Conservation (phyloP, 2,888 invertebrate genomes). For the Drosophila pseudotakahashii region DNA sequence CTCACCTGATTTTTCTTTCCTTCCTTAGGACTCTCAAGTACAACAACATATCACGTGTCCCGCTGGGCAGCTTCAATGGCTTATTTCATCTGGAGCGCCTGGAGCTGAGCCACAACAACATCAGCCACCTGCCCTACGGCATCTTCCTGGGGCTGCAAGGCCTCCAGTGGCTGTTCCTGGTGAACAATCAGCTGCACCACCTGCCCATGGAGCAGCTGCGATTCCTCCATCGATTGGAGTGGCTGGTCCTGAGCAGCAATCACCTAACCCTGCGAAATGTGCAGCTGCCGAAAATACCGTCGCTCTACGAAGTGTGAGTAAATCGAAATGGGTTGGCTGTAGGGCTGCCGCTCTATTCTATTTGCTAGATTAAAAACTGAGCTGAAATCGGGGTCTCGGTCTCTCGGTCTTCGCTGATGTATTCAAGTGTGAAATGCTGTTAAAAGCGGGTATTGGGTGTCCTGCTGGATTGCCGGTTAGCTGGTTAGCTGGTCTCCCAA, state of each 20-base stretch:
- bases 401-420: conserved; percentile 52
- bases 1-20: not conserved
- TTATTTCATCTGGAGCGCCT: conserved; percentile 76
- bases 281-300: conserved; percentile 84
- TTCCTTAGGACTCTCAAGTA: conserved; percentile 78
- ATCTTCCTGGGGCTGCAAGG: conserved; percentile 84
- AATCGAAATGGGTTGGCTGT: conserved; percentile 12
- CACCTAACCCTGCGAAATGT: conserved; percentile 84
- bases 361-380: conserved; percentile 67
- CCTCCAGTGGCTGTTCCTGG: conserved; percentile 85
- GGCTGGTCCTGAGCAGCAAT: conserved; percentile 85
- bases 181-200: conserved; percentile 84
- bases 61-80: conserved; percentile 76
- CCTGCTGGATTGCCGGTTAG: conserved; percentile 8
- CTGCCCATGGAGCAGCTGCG: conserved; percentile 84
- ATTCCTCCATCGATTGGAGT: conserved; percentile 83
- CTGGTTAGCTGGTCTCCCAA: not conserved
- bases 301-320: conserved; percentile 85
- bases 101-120: conserved; percentile 80
- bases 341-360: conserved; percentile 42
- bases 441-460: conserved; percentile 31
- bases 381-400: conserved; percentile 16
- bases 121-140: conserved; percentile 81
- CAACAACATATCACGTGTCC: conserved; percentile 83
- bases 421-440: conserved; percentile 71